phyloP scores from a whole-genome alignment of 2,797 vertebrate genomes.

The Rhabdophis nuchalis region DNA sequence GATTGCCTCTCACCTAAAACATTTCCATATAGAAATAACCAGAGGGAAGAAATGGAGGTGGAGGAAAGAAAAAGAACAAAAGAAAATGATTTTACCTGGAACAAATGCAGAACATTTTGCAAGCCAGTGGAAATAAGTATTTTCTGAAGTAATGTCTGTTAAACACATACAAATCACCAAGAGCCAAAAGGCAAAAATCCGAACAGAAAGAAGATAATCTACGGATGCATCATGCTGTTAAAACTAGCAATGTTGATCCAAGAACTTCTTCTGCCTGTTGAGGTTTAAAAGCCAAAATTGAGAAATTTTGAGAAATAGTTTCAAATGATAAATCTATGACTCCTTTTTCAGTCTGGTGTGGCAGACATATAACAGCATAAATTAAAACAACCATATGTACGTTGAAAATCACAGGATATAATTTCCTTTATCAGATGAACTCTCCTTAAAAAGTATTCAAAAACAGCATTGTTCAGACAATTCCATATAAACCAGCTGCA shows the following conservation, averaged over 20 bases:
- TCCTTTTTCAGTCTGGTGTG: not conserved
- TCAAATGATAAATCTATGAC: slow-evolving; percentile 1
- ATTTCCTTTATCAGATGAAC: not conserved
- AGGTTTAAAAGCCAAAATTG: not conserved
- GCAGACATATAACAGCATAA: not conserved
- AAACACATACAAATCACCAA: slow-evolving; percentile 44
- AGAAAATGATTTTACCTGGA: slow-evolving; percentile 48
- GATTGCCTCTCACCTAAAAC: slow-evolving; percentile 74
- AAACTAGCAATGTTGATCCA: slow-evolving; percentile 31
- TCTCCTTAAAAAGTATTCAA: not conserved
- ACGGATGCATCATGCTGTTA: slow-evolving; percentile 36
- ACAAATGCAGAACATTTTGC: slow-evolving; percentile 53
- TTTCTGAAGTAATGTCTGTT: slow-evolving; percentile 52
- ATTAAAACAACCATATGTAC: not conserved
- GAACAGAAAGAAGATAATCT: slow-evolving; percentile 36
- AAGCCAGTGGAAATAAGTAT: slow-evolving; percentile 52
- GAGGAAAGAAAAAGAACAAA: slow-evolving; percentile 2
- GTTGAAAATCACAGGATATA: not conserved
- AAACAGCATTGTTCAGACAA: not conserved
- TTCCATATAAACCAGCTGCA: not conserved
- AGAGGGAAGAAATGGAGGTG: not conserved
- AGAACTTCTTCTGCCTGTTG: slow-evolving; percentile 11
- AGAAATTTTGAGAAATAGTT: slow-evolving; percentile 2
- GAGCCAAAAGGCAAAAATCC: slow-evolving; percentile 58
- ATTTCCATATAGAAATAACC: not conserved